Base-by-base conservation (phyloP, 1,140 invertebrate species). In the Tetramorium simillimum region DNA sequence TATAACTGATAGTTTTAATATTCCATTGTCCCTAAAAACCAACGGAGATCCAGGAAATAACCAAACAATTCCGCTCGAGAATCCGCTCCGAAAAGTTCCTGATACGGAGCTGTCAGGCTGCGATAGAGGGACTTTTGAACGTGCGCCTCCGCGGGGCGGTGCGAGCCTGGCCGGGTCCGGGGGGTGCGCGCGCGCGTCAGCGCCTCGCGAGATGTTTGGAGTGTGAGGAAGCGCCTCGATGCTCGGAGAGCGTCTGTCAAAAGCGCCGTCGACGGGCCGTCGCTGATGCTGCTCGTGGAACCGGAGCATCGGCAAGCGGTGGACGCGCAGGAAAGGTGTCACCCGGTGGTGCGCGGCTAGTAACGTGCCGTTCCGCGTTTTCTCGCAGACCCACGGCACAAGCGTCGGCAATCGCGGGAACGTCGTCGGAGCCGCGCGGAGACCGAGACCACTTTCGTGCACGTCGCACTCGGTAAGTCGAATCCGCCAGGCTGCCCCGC, bases 221-320 rank as follows among this genome's bases (percentile, higher is more conserved):
- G 24, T 10, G 46, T 37, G 65, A 21, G 16, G n/a, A 37, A 14
- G 10, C 7, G 24, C 63, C n/a, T 67, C 21, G 33, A 43, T 67
- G 65, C 40, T 43, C 37, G 46, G 28, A 53, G 18, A 53, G 18
- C 28, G 60, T 9, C 80, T 75, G 53, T 84, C 67, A 60, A 60
- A 84, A 60, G 24, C 53, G 18, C n/a, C 58, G n/a, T 18, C 43
- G 28, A 73, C 58, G 72, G 53, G 28, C 4, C 40, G 58, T 43
- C 43, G 69, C 69, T 73, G 40, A 84, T 84, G 80, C 67, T 73
- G 67, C 40, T 62, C 53, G n/a, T 40, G n/a, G 28, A 37, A 81
- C 43, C 37, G 37, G n/a, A 24, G 21, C 24, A 33, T 33, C 33
- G 33, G 33, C 33, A 33, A 33, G 33, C 65, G 21, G 40, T 18